Conservation (phyloP, 2,113 vertebrate genomes). For the Myrmophylax atrothorax region DNA sequence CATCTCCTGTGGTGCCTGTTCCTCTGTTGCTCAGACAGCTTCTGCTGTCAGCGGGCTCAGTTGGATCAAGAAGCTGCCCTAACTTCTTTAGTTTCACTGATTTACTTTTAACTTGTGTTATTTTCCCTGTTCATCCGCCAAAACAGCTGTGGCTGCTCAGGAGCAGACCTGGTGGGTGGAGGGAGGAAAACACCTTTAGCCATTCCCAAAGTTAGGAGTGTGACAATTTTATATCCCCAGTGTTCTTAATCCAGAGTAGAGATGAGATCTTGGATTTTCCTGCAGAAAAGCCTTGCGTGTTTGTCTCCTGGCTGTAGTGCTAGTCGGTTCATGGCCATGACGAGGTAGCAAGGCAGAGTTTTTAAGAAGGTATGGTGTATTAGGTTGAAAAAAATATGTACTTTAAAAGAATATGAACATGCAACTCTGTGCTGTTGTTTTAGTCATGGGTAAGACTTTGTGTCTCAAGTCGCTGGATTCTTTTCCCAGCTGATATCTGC, state of each 20-base stretch:
- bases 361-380: background rate
- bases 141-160: background rate
- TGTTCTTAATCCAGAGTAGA: background rate
- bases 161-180: background rate
- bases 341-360: background rate
- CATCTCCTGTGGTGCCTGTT: background rate
- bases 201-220: background rate
- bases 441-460: background rate
- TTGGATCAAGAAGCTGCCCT: background rate
- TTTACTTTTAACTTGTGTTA: fast-evolving
- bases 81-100: background rate
- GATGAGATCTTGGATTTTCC: background rate
- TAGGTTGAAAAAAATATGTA: background rate
- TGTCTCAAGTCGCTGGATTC: background rate
- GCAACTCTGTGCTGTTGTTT: background rate
- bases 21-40: background rate
- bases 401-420: background rate
- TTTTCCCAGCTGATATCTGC: background rate
- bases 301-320: background rate
- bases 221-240: background rate
- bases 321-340: background rate
- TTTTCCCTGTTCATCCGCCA: background rate
- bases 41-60: background rate
- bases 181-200: background rate
- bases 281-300: background rate